A percentile compares a stretch with the other conserved stretches of the same genome.
phyloP scores from a whole-genome alignment of 2,888 invertebrate species.

The Agriopis marginaria region DNA sequence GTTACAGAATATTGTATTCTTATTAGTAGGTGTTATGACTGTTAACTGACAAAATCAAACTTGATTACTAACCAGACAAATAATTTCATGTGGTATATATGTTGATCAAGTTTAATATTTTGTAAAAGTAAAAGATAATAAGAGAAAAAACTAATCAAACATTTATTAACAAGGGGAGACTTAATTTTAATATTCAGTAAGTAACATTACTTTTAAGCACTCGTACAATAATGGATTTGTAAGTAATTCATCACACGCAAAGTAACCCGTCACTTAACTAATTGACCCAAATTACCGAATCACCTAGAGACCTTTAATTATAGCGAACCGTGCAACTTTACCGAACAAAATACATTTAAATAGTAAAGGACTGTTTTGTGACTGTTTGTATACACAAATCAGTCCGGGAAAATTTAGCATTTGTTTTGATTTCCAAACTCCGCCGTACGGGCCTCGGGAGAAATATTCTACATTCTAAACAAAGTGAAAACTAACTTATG shows the following conservation, averaged over 20 bases:
- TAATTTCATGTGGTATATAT: too few relatives aligned
- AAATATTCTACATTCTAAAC: slow-evolving; percentile 72
- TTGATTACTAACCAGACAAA: too few relatives aligned
- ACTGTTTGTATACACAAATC: slow-evolving; percentile 34
- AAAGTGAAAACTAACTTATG: slow-evolving; percentile 81
- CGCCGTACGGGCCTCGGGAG: slow-evolving; percentile 54
- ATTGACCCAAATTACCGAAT: slow-evolving; percentile 23
- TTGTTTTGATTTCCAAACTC: slow-evolving; percentile 59
- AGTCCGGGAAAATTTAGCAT: slow-evolving; percentile 42
- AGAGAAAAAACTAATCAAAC: neutral
- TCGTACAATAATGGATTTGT: slow-evolving; percentile 13
- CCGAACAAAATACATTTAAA: slow-evolving; percentile 26
- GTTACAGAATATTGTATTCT: too few relatives aligned
- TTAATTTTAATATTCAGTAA: neutral
- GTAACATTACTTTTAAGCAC: neutral
- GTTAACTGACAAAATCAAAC: too few relatives aligned
- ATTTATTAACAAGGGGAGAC: neutral
- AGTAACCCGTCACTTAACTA: slow-evolving; percentile 23
- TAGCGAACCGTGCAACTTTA: slow-evolving; percentile 14
- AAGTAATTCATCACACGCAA: slow-evolving; percentile 4
- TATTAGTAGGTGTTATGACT: too few relatives aligned
- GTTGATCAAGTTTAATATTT: too few relatives aligned
- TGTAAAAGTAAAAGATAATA: neutral
- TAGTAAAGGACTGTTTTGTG: slow-evolving; percentile 26
- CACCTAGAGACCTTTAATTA: slow-evolving; percentile 24